A percentile compares a stretch with the other conserved stretches of the same genome.
Conservation (phyloP, 2,888 invertebrate genomes). For the Baronia brevicornis region DNA sequence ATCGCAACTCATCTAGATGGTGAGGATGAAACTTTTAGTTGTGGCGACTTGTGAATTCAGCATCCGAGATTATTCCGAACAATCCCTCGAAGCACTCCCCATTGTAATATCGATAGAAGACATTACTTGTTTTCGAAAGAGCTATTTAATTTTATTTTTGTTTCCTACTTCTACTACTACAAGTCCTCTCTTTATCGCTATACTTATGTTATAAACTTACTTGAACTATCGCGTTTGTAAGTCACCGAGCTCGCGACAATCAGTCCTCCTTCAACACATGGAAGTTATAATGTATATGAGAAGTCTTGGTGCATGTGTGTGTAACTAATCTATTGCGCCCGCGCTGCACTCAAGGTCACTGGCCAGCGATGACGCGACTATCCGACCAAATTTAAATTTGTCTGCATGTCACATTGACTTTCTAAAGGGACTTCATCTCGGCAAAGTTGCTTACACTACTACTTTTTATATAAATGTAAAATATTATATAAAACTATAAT, state of each 20-base stretch:
- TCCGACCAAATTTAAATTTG: conserved; percentile 52
- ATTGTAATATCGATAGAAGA: no score
- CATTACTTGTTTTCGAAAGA: no score
- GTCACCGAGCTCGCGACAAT: conserved; percentile 20
- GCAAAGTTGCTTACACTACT: conserved; percentile 6
- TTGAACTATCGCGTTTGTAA: conserved; percentile 6
- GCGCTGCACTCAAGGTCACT: conserved; percentile 59
- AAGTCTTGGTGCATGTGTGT: conserved; percentile 28
- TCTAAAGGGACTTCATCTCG: conserved; percentile 22
- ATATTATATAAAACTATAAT: no score
- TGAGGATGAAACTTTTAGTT: no score
- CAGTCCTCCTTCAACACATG: conserved; percentile 30
- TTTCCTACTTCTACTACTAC: no score
- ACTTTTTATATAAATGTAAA: no score
- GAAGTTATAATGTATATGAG: conserved; percentile 13
- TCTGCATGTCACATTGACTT: conserved; percentile 34
- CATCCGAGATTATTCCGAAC: no score
- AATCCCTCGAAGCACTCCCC: no score
- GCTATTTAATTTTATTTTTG: no score
- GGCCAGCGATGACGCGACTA: conserved; percentile 50
- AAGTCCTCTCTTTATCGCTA: no score
- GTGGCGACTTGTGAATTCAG: no score
- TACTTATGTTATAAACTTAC: conserved; percentile 2
- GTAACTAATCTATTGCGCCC: conserved; percentile 54
- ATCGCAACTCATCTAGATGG: no score